Base-by-base conservation (phyloP, 2,888 invertebrate genomes). In the Polia nebulosa region DNA sequence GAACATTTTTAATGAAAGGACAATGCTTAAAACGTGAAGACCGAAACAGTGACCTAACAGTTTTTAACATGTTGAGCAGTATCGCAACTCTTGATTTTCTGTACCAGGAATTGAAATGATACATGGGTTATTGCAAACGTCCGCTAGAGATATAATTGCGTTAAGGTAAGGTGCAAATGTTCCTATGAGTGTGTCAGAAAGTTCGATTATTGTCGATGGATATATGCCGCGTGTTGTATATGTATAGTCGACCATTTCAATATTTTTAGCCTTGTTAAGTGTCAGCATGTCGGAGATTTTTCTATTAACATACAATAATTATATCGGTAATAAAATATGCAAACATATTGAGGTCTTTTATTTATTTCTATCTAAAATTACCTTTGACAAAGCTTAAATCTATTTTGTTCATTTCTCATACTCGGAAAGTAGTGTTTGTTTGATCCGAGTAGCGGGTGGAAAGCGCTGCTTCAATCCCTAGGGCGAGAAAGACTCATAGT, bases 161-260 rank as follows among this genome's bases (percentile, higher is more conserved):
- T 78, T 93, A 93, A 90, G 84, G 76, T 95, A 95, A 93, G 95
- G 94, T 94, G 94, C 91, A 94, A 95, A 95, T 95, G 95, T 95
- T 95, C 95, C 95, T 95, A 95, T 94, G 93, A 91, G 90, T 93
- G 94, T 92, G 86, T 90, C 89, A 91, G 89, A 91, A 88, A 88
- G 88, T 85, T 86, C 82, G 83, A 85, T 83, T 85, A 77, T 83
- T 81, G 76, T 84, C 83, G 82, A 85, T 84, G 76, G 71, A 80
- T 72, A 81, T 86, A 81, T 84, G 85, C 87, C 85, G 85, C 83
- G 85, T 79, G 88, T 91, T 81, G 88, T 92, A 91, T 88, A 91
- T 81, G 88, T 91, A 91, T 89, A 91, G 88, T 87, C 86, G 91
- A 92, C 90, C 90, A 90, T 90, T 90, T 89, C 88, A 88, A 91